These are phyloP conservation scores for Micropterix aruncella DNA, from an alignment of 2,888 invertebrate genomes.

Conservation along the genomic window DNA sequence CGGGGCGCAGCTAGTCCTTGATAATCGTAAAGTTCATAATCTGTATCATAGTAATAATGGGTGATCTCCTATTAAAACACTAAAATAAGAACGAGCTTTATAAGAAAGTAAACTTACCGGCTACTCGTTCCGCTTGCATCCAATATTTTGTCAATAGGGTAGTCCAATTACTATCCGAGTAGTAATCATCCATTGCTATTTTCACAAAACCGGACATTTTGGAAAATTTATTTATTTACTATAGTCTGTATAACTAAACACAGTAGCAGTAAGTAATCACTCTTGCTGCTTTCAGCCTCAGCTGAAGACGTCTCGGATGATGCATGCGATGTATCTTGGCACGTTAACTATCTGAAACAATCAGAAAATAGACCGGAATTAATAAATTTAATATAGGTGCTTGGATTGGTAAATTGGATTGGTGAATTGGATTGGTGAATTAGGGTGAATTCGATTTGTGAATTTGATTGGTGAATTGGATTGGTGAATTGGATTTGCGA, in stretches of 20 bases:
- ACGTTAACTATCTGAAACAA: background rate
- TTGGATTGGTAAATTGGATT: too few relatives aligned
- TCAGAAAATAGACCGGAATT: too few relatives aligned
- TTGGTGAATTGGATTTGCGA: too few relatives aligned
- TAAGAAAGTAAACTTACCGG: constrained; percentile 39
- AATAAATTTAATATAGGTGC: too few relatives aligned
- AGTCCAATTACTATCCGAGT: constrained; percentile 47
- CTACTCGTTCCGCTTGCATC: constrained; percentile 55
- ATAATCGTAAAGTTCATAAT: too few relatives aligned
- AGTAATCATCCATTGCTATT: constrained; percentile 49
- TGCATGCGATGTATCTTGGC: too few relatives aligned
- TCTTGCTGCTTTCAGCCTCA: constrained; percentile 1
- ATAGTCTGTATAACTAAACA: constrained; percentile 4
- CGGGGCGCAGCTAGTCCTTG: too few relatives aligned
- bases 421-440: too few relatives aligned
- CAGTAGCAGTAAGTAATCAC: constrained; percentile 5
- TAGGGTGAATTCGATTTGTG: too few relatives aligned
- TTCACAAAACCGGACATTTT: constrained; percentile 50
- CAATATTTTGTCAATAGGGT: constrained; percentile 55
- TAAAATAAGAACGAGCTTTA: constrained; percentile 3
- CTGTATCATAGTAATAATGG: too few relatives aligned
- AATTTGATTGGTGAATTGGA: too few relatives aligned
- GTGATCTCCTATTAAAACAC: too few relatives aligned
- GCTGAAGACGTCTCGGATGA: background rate
- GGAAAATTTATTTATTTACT: constrained; percentile 8